Percentiles rank a stretch among this genome's conserved stretches.
Evolutionary conservation across 2,113 vertebrate genomes (phyloP).

Genomic region (Cnemophilus loriae): DNA sequence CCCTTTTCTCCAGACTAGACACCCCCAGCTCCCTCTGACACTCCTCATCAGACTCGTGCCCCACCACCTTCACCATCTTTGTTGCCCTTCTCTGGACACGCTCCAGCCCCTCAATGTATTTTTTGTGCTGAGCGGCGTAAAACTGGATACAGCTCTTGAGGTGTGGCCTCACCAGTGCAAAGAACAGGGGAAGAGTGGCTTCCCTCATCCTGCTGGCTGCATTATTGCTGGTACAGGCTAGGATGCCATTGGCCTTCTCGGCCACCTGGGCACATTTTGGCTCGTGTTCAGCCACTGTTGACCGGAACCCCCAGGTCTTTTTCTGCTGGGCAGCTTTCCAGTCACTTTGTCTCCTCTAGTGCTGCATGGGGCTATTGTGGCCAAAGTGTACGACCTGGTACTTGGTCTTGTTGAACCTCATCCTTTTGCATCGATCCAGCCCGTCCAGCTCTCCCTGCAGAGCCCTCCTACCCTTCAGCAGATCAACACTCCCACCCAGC

Average conservation of each 20-base stretch:
- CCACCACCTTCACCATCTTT: too few relatives aligned
- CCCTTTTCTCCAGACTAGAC: neutral
- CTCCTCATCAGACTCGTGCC: neutral
- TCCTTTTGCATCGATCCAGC: neutral
- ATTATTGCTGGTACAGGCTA: neutral
- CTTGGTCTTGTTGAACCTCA: neutral
- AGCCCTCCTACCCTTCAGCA: neutral
- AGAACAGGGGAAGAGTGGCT: neutral
- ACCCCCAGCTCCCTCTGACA: neutral
- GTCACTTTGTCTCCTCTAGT: neutral
- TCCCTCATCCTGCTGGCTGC: neutral
- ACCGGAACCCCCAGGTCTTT: neutral
- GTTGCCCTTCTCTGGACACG: neutral
- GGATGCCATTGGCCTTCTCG: neutral
- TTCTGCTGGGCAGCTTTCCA: neutral
- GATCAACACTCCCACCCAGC: neutral
- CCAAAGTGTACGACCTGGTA: neutral
- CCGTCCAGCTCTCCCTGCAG: neutral
- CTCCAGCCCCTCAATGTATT: neutral
- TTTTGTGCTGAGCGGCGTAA: neutral
- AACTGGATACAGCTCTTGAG: neutral
- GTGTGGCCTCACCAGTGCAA: accelerated
- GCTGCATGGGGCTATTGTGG: neutral
- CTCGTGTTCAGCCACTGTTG: neutral
- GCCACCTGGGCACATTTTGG: neutral